A percentile compares a stretch with the other conserved stretches of the same genome.
phyloP scores from a whole-genome alignment of 2,797 vertebrate species.

The Helicolenus hilgendorfi region DNA sequence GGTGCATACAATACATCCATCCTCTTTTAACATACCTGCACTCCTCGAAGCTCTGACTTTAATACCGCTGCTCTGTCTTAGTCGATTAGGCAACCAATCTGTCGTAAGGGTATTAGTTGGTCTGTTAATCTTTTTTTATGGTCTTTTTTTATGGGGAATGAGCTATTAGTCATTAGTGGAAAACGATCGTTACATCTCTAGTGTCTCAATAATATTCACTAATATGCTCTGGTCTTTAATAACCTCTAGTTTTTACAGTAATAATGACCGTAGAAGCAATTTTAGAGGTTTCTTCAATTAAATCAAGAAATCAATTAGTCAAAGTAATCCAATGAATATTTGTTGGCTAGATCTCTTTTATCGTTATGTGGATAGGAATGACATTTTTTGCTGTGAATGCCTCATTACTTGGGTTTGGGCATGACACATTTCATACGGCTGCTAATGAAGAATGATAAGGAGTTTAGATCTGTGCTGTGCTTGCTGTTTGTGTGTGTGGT shows the following conservation, averaged over 20 bases:
- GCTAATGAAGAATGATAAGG: background rate
- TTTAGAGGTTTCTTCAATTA: conserved; percentile 21
- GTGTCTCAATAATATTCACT: conserved; percentile 31
- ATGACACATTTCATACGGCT: conserved; percentile 3
- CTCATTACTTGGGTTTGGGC: conserved; percentile 17
- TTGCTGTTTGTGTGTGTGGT: background rate
- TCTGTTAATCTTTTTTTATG: conserved; percentile 49
- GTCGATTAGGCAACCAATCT: conserved; percentile 52
- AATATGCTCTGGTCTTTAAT: conserved; percentile 38
- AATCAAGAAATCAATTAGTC: conserved; percentile 35
- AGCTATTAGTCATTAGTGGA: conserved; percentile 34
- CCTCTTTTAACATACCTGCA: conserved; percentile 2
- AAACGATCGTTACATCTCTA: conserved; percentile 14
- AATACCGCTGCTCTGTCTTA: conserved; percentile 9
- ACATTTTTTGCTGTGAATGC: background rate
- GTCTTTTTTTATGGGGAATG: conserved; percentile 36
- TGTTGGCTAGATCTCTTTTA: background rate
- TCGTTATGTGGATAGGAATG: background rate
- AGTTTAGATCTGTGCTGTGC: background rate
- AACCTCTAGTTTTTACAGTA: conserved; percentile 37
- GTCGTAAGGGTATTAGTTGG: conserved; percentile 21
- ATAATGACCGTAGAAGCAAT: conserved; percentile 23
- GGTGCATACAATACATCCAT: background rate
- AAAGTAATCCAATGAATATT: conserved; percentile 7
- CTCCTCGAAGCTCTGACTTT: conserved; percentile 18